Evolutionary conservation across 2,797 vertebrate genomes (phyloP).

Genomic region (Tiaroga cobitis): DNA sequence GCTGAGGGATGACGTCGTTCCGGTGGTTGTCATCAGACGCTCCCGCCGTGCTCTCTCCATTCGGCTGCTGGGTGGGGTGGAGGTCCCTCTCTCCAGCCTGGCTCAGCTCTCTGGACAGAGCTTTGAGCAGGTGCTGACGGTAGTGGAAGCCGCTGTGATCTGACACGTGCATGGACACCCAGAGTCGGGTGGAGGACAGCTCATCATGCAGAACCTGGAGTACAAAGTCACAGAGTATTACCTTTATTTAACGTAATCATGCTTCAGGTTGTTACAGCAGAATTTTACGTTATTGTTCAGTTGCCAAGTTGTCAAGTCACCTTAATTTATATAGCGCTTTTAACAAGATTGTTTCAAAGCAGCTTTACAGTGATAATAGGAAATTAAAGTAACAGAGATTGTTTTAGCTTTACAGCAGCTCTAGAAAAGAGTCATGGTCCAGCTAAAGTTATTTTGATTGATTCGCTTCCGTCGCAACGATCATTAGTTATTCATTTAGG

Average conservation of each 20-base stretch:
- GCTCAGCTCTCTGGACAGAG: conserved; percentile 77
- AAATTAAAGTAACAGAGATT: too few species aligned
- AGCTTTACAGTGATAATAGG: too few species aligned
- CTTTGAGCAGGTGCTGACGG: conserved; percentile 92
- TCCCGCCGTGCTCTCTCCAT: conserved; percentile 69
- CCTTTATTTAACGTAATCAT: not conserved
- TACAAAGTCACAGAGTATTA: not conserved
- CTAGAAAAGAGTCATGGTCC: too few species aligned
- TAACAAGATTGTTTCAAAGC: too few species aligned
- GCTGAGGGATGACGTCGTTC: conserved; percentile 65
- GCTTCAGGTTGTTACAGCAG: not conserved
- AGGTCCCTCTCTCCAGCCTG: conserved; percentile 59
- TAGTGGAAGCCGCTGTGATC: conserved; percentile 99
- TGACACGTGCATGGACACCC: conserved; percentile 95
- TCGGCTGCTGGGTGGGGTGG: conserved; percentile 66
- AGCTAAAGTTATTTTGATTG: too few species aligned
- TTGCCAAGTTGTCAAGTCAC: not conserved
- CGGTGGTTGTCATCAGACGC: conserved; percentile 64
- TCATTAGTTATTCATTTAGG: too few species aligned
- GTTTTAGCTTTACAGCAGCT: too few species aligned
- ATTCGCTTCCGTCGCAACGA: too few species aligned
- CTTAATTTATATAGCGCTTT: too few species aligned
- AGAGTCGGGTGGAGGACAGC: conserved; percentile 88
- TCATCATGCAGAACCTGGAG: conserved; percentile 90
- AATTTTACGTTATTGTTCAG: not conserved